Evolutionary conservation across 1,140 invertebrate species (phyloP).

Genomic region (Leucophenga varia): DNA sequence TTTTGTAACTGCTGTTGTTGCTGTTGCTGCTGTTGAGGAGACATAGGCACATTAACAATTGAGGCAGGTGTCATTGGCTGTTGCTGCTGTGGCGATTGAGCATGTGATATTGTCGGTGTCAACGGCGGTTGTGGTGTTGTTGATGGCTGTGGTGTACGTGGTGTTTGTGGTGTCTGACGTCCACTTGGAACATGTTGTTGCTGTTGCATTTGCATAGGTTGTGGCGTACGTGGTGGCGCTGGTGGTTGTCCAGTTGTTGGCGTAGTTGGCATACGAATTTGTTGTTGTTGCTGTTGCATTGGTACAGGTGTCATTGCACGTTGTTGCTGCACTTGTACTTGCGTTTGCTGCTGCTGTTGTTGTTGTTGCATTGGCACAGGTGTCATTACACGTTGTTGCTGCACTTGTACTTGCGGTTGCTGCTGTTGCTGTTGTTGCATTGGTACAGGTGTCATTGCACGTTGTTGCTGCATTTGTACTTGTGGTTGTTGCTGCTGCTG

Average conservation of each 20-base stretch:
- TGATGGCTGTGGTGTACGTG: constrained; percentile 37
- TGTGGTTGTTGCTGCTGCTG: no score
- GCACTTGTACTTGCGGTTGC: no score
- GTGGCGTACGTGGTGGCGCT: constrained; percentile 2
- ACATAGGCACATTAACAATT: background rate
- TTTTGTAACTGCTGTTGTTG: constrained; percentile 17
- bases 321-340: no score
- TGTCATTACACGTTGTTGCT: no score
- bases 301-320: no score
- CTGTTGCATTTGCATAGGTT: constrained; percentile 22
- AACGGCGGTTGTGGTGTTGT: constrained; percentile 33
- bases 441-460: no score
- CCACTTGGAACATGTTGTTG: constrained; percentile 32
- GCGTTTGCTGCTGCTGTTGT: no score
- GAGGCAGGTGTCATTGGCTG: constrained; percentile 19
- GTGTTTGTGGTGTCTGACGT: constrained; percentile 31
- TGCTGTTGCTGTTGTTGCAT: constrained; percentile 25
- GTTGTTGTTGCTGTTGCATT: constrained; percentile 29
- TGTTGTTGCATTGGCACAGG: no score
- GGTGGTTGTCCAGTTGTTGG: constrained; percentile 27
- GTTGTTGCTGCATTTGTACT: no score
- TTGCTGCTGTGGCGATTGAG: constrained; percentile 39
- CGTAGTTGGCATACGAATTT: constrained; percentile 27
- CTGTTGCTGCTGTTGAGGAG: constrained; percentile 21
- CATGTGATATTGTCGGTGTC: no score